Evolutionary conservation across 2,888 invertebrate species (phyloP).

Genomic region (Apotomis betuletana): DNA sequence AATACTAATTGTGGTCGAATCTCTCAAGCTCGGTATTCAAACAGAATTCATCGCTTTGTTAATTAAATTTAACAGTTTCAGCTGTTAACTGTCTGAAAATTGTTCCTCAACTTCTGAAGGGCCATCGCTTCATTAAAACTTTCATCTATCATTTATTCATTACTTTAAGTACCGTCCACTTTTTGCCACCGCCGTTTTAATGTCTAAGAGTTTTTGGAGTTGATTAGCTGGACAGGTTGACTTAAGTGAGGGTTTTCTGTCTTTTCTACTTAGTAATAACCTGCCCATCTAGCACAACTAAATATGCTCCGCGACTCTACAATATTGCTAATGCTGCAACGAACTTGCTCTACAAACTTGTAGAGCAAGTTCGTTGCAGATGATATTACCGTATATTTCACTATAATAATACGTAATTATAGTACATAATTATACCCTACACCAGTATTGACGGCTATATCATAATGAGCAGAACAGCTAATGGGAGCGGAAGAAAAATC

Average conservation of each 20-base stretch:
- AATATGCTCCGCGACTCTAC: too few relatives aligned
- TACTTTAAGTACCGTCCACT: constrained; percentile 20
- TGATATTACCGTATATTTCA: too few relatives aligned
- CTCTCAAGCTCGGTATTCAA: constrained; percentile 24
- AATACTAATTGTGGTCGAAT: not conserved
- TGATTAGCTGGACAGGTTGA: not conserved
- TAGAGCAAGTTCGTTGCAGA: too few relatives aligned
- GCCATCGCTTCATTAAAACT: constrained; percentile 37
- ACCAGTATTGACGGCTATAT: too few relatives aligned
- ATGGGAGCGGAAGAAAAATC: too few relatives aligned
- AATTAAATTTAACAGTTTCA: constrained; percentile 38
- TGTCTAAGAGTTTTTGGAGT: not conserved
- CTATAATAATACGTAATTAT: too few relatives aligned
- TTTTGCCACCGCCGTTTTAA: not conserved
- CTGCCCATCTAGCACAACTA: too few relatives aligned
- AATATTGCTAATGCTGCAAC: too few relatives aligned
- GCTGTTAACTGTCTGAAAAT: constrained; percentile 33
- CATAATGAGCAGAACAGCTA: too few relatives aligned
- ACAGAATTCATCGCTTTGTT: constrained; percentile 32
- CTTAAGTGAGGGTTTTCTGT: not conserved
- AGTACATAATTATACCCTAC: too few relatives aligned
- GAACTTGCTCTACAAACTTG: too few relatives aligned
- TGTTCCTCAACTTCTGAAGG: constrained; percentile 26
- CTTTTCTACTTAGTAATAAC: not conserved
- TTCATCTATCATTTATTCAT: constrained; percentile 33